A percentile compares a stretch with the other conserved stretches of the same genome.
Conservation (phyloP, 2,113 vertebrate genomes). For the Malurus elegans region DNA sequence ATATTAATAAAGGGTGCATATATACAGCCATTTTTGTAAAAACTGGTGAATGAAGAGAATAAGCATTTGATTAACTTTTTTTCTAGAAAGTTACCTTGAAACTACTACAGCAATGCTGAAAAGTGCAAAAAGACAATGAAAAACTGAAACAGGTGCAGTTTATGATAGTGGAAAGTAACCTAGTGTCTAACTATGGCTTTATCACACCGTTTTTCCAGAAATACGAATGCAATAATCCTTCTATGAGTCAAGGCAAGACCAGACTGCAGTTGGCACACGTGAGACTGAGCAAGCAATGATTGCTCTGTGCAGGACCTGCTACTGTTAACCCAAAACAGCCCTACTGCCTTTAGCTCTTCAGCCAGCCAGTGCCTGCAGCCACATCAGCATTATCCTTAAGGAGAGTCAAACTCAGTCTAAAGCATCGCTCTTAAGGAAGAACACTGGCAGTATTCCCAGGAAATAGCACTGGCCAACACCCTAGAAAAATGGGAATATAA, state of each 20-base stretch:
- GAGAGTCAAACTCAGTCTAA: neutral
- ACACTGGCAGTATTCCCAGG: neutral
- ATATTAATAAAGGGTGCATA: neutral
- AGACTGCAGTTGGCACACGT: accelerated
- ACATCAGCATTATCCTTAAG: neutral
- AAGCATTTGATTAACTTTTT: neutral
- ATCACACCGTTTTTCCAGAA: neutral
- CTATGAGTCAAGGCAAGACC: neutral
- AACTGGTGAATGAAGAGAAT: neutral
- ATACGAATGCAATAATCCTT: neutral
- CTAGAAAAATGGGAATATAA: neutral
- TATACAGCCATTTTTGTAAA: neutral
- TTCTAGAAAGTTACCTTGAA: neutral
- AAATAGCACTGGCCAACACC: neutral
- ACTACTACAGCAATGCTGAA: neutral
- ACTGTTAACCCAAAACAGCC: neutral
- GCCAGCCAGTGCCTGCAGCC: neutral
- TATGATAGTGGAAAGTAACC: neutral
- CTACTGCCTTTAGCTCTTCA: neutral
- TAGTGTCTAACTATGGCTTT: neutral
- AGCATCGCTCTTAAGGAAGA: neutral
- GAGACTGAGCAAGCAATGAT: neutral
- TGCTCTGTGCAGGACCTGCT: neutral
- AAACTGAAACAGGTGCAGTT: neutral
- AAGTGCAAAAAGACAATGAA: neutral